Conservation (phyloP, 1,140 invertebrate genomes). For the Caenorhabditis briggsae region DNA sequence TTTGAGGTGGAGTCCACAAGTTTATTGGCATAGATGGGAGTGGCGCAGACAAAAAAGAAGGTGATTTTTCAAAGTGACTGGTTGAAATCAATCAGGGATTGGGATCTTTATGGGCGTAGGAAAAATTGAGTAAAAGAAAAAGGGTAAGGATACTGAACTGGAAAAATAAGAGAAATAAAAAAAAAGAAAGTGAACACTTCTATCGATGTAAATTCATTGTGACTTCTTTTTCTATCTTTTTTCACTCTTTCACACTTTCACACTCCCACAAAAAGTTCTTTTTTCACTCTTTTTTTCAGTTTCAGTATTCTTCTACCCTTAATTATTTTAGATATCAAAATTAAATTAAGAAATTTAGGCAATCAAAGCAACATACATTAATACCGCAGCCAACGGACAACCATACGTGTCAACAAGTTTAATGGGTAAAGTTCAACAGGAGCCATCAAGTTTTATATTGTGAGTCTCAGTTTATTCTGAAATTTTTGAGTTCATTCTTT, state of each 20-base stretch:
- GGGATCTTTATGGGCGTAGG: not conserved
- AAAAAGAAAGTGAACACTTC: not conserved
- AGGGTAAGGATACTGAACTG: conserved; percentile 8
- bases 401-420: conserved; percentile 55
- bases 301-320: conserved; percentile 70
- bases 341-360: not conserved
- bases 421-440: conserved; percentile 32
- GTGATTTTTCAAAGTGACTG: not conserved
- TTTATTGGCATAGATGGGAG: conserved; percentile 32
- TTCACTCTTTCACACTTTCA: not conserved
- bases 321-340: conserved; percentile 38
- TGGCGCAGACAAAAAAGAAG: not conserved
- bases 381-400: conserved; percentile 26
- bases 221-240: not conserved
- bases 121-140: not conserved
- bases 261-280: not conserved
- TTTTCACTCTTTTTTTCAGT: conserved; percentile 55
- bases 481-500: not conserved
- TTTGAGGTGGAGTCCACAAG: conserved; percentile 47
- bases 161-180: conserved; percentile 1
- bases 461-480: not conserved
- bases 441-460: conserved; percentile 33
- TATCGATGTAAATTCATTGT: conserved; percentile 21
- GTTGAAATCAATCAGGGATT: not conserved
- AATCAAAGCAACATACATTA: conserved; percentile 54